A percentile compares a stretch with the other conserved stretches of the same genome.
These are phyloP conservation scores for Megaleporinus macrocephalus DNA, from an alignment of 2,113 vertebrate species.

Conservation along the genomic window DNA sequence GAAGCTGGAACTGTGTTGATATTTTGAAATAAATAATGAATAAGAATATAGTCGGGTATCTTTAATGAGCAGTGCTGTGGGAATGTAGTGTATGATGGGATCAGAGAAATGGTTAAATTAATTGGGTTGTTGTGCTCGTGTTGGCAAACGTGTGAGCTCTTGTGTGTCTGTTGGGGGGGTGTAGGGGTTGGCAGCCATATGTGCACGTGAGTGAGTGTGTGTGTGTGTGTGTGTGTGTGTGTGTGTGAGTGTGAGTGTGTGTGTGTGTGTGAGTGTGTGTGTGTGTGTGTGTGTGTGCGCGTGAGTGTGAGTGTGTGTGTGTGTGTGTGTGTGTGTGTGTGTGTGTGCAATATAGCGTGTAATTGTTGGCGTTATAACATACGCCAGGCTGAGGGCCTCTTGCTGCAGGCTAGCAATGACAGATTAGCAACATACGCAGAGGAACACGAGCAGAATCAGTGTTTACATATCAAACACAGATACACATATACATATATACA, in stretches of 20 bases:
- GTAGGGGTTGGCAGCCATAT: no score
- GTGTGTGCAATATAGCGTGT: slow-evolving; percentile 33
- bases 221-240: slow-evolving; percentile 14
- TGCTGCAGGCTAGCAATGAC: slow-evolving; percentile 83
- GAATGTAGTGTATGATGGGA: no score
- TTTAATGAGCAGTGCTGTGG: no score
- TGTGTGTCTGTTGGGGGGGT: no score
- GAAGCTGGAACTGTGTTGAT: no score
- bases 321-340: slow-evolving; percentile 32
- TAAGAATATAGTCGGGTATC: no score
- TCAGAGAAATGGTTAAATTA: no score
- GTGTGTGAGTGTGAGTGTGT: not conserved
- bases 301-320: no score
- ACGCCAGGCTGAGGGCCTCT: slow-evolving; percentile 81
- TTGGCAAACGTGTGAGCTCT: not conserved
- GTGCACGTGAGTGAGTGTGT: no score
- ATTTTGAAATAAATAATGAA: no score
- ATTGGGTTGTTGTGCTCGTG: not conserved
- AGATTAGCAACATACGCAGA: slow-evolving; percentile 76
- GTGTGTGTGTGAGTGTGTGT: no score
- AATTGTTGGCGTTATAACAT: slow-evolving; percentile 82
- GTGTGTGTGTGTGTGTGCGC: no score
- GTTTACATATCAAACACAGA: slow-evolving; percentile 28
- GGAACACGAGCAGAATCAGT: slow-evolving; percentile 9
- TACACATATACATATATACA: slow-evolving; percentile 15